Conservation (phyloP, 2,888 invertebrate genomes). For the Brassicogethes aeneus region DNA sequence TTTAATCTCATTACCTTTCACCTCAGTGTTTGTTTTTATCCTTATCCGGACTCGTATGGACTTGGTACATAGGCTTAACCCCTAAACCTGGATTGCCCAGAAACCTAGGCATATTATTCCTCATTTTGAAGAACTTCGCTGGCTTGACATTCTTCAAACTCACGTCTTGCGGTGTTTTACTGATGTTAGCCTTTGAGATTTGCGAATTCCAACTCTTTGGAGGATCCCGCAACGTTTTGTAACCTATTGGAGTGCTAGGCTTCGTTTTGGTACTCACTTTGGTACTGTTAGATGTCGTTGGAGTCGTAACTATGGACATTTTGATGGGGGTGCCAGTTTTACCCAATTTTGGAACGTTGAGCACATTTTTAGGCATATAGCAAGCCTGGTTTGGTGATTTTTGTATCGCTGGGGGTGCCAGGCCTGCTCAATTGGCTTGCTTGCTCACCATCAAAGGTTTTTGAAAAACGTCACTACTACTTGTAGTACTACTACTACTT, state of each 20-base stretch:
- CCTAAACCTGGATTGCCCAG: slow-evolving; percentile 51
- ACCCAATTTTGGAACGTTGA: too few relatives aligned
- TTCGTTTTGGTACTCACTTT: slow-evolving; percentile 26
- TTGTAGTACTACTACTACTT: too few relatives aligned
- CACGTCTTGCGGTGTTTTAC: slow-evolving; percentile 12
- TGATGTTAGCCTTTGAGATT: slow-evolving; percentile 41
- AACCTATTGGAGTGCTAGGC: slow-evolving; percentile 40
- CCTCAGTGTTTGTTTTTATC: slow-evolving; percentile 27
- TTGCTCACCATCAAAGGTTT: slow-evolving; percentile 17
- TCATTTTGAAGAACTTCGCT: slow-evolving; percentile 50
- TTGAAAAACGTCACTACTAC: slow-evolving; percentile 8
- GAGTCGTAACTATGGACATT: slow-evolving; percentile 34
- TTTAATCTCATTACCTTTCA: slow-evolving; percentile 33
- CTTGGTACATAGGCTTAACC: slow-evolving; percentile 51
- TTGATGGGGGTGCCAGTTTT: slow-evolving; percentile 17
- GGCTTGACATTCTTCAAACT: slow-evolving; percentile 37
- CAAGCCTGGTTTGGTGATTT: too few relatives aligned
- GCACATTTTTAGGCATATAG: slow-evolving; percentile 35
- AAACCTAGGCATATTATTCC: slow-evolving; percentile 47
- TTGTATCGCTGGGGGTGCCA: slow-evolving; percentile 11
- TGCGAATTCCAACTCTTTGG: slow-evolving; percentile 55
- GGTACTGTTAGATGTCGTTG: slow-evolving; percentile 17
- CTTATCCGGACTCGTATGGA: slow-evolving; percentile 37
- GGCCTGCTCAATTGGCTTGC: slow-evolving; percentile 11
- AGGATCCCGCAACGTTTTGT: slow-evolving; percentile 50